Percentiles rank a stretch among this genome's conserved stretches.
Conservation (phyloP, 2,888 invertebrate genomes). For the Heliconius cydno region DNA sequence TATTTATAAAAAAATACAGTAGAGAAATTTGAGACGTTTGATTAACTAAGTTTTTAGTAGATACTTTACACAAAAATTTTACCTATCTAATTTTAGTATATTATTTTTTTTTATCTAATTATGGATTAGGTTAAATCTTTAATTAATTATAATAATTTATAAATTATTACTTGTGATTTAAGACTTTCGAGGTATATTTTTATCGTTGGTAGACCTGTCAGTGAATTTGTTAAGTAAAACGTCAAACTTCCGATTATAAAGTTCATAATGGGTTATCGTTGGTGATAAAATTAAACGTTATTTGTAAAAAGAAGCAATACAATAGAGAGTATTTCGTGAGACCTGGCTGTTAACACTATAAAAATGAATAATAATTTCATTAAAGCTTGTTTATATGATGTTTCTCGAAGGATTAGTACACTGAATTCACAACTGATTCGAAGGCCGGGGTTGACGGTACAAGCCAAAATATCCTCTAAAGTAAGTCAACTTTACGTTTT, state of each 20-base stretch:
- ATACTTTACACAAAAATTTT: too few species aligned
- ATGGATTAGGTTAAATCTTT: too few species aligned
- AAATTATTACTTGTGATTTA: too few species aligned
- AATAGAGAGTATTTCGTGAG: conserved; percentile 31
- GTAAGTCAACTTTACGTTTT: conserved; percentile 55
- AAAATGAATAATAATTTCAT: conserved; percentile 67
- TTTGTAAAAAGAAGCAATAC: conserved; percentile 57
- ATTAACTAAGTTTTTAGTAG: too few species aligned
- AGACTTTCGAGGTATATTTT: too few species aligned
- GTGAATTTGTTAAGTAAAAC: conserved; percentile 7
- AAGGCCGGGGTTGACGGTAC: conserved; percentile 52
- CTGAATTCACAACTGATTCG: conserved; percentile 51
- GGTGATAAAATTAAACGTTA: conserved; percentile 61
- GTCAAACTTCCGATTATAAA: conserved; percentile 55
- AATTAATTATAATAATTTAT: too few species aligned
- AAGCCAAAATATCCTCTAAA: conserved; percentile 65
- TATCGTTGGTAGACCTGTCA: conserved; percentile 22
- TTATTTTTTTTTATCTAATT: too few species aligned
- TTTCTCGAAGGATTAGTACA: conserved; percentile 54
- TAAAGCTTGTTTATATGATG: conserved; percentile 57
- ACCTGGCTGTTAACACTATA: conserved; percentile 30
- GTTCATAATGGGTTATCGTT: conserved; percentile 80
- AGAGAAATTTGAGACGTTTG: too few species aligned
- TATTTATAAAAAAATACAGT: too few species aligned
- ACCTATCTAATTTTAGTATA: too few species aligned